Evolutionary conservation across 2,888 invertebrate species (phyloP).

Genomic region (Pilophorus perplexus): DNA sequence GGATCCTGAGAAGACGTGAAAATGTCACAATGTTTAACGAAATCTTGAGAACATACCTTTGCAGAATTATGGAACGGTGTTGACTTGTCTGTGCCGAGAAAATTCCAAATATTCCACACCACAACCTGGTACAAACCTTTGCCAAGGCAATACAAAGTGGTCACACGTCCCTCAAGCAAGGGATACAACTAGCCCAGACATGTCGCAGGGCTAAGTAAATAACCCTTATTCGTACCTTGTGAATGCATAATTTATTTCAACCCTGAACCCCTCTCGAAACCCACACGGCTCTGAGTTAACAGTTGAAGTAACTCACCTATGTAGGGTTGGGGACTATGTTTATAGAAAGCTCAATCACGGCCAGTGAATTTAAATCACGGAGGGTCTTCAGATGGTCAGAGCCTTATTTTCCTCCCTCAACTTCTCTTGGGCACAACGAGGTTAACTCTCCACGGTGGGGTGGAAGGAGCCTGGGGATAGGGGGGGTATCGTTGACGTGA

Average conservation of each 20-base stretch:
- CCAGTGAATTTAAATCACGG: constrained; percentile 37
- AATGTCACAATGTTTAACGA: no score
- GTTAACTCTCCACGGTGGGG: no score
- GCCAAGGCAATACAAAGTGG: no score
- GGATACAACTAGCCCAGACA: not conserved
- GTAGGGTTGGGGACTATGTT: constrained; percentile 24
- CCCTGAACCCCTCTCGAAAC: constrained; percentile 9
- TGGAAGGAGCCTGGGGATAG: no score
- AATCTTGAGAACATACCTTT: no score
- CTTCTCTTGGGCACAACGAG: constrained; percentile 7
- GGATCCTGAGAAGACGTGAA: no score
- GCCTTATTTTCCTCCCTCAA: constrained; percentile 22
- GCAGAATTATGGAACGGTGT: no score
- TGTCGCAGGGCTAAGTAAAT: constrained; percentile 10
- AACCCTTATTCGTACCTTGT: constrained; percentile 6
- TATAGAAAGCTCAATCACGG: constrained; percentile 40
- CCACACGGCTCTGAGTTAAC: constrained; percentile 11
- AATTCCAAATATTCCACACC: no score
- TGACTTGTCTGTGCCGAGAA: no score
- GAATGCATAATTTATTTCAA: constrained; percentile 33
- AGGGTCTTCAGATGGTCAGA: constrained; percentile 2
- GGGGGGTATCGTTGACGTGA: no score
- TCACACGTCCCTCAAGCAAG: not conserved
- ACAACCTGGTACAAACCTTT: no score
- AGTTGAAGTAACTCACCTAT: constrained; percentile 20